Conservation (phyloP, 2,113 vertebrate genomes). For the Tinamus guttatus region DNA sequence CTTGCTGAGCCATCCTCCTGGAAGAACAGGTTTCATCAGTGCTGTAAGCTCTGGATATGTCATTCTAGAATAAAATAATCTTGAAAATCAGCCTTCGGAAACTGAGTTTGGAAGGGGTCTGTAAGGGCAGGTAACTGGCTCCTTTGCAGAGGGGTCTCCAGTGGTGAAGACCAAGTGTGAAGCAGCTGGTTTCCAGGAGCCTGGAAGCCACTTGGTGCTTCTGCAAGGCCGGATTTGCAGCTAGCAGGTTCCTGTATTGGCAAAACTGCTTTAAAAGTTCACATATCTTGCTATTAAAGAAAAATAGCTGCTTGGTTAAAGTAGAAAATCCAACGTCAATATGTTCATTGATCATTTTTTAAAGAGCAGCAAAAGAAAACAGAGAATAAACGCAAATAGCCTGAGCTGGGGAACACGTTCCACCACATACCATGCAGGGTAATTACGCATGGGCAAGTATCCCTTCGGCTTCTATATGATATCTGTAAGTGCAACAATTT, state of each 20-base stretch:
- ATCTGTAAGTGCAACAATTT: not conserved
- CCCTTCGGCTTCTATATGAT: not conserved
- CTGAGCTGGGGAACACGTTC: not conserved
- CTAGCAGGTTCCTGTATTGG: not conserved
- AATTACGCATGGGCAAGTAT: constrained; percentile 20
- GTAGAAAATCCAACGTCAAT: not conserved
- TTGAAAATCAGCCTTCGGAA: not conserved
- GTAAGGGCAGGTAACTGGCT: not conserved
- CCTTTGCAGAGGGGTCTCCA: not conserved
- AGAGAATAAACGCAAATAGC: not conserved
- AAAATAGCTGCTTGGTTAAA: not conserved
- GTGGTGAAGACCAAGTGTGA: not conserved
- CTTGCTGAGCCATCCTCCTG: constrained; percentile 14
- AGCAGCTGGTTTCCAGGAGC: not conserved
- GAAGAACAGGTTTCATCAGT: constrained; percentile 19
- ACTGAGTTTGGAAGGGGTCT: not conserved
- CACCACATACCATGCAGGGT: not conserved
- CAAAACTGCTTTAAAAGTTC: not conserved
- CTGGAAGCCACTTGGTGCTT: not conserved
- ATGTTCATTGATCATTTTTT: not conserved
- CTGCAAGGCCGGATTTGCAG: not conserved
- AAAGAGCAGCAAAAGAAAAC: not conserved
- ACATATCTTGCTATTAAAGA: fast-evolving
- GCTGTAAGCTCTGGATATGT: not conserved
- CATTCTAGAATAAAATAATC: not conserved